Conservation (phyloP, 1,140 invertebrate genomes). For the Drosophila seguyi region DNA sequence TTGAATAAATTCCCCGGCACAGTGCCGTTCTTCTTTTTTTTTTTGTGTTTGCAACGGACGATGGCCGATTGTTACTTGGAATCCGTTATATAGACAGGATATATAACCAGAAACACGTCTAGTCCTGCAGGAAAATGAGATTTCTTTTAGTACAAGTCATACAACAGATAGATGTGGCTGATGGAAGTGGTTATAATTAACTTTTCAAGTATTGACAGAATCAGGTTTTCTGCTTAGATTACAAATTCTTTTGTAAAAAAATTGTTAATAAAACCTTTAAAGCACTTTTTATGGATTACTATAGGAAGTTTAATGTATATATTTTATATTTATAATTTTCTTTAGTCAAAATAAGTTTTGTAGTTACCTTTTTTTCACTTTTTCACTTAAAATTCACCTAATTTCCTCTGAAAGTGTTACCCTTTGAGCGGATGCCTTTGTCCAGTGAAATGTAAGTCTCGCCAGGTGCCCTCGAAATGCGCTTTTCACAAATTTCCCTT, state of each 20-base stretch:
- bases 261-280: too few relatives aligned
- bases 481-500: conserved; percentile 30
- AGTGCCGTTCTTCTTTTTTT: not conserved
- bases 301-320: not conserved
- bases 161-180: too few relatives aligned
- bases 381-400: not conserved
- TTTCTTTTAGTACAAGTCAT: not conserved
- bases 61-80: conserved; percentile 1
- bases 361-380: too few relatives aligned
- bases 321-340: not conserved
- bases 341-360: not conserved
- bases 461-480: not conserved
- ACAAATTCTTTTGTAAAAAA: too few relatives aligned
- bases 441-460: not conserved
- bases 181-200: not conserved
- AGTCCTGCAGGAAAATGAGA: not conserved
- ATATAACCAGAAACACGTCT: not conserved
- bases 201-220: too few relatives aligned
- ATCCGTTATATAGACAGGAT: conserved; percentile 6
- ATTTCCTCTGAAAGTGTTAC: not conserved
- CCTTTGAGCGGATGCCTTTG: conserved; percentile 10
- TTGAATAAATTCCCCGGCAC: conserved; percentile 5
- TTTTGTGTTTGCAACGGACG: not conserved
- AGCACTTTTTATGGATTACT: too few relatives aligned
- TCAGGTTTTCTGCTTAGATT: too few relatives aligned